A percentile compares a stretch with the other conserved stretches of the same genome.
phyloP scores from a whole-genome alignment of 2,888 invertebrate species.

The Chloroclystis v-ata region DNA sequence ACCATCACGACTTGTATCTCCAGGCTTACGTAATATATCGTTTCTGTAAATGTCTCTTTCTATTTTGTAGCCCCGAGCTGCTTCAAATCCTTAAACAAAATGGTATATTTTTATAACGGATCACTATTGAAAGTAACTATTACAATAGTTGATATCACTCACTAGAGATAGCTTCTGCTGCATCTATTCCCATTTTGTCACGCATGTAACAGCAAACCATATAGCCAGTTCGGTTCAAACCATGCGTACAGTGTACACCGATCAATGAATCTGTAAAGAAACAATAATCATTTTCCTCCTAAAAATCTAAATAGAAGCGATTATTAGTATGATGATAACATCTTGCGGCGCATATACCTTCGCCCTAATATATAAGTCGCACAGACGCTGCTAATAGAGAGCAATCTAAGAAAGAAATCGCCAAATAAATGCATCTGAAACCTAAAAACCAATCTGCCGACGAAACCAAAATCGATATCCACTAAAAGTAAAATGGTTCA shows the following conservation, averaged over 20 bases:
- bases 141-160: slow-evolving; percentile 44
- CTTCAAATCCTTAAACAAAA: slow-evolving; percentile 78
- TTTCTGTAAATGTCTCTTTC: slow-evolving; percentile 79
- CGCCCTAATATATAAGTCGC: too few relatives aligned
- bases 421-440: slow-evolving; percentile 13
- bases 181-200: slow-evolving; percentile 76
- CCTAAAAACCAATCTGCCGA: slow-evolving; percentile 28
- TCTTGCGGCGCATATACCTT: too few relatives aligned
- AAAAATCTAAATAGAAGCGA: too few relatives aligned
- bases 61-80: slow-evolving; percentile 82
- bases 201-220: slow-evolving; percentile 87
- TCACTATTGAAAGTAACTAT: too few relatives aligned
- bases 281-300: too few relatives aligned
- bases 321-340: too few relatives aligned
- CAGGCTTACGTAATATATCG: slow-evolving; percentile 48
- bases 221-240: slow-evolving; percentile 88
- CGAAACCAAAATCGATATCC: slow-evolving; percentile 49
- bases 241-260: slow-evolving; percentile 90
- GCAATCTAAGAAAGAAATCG: background rate
- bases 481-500: slow-evolving; percentile 44
- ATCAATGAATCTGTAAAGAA: slow-evolving; percentile 81
- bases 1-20: slow-evolving; percentile 32
- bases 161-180: slow-evolving; percentile 80
- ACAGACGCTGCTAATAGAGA: too few relatives aligned
- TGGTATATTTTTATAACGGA: too few relatives aligned